These are phyloP conservation scores for Camelus bactrianus DNA, from an alignment of 2,113 vertebrate species.

Conservation along the genomic window DNA sequence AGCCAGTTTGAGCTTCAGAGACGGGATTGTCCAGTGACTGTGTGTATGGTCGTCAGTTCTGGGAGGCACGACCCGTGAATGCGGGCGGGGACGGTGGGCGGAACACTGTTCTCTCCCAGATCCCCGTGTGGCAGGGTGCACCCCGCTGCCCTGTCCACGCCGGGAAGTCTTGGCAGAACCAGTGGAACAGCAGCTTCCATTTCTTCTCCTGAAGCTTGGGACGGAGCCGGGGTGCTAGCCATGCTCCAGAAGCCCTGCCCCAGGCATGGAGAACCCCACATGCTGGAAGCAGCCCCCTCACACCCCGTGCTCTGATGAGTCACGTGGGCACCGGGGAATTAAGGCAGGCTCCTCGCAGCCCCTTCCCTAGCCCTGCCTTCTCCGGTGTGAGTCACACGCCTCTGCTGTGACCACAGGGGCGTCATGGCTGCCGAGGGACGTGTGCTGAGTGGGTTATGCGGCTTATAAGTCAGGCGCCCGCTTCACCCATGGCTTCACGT, in stretches of 20 bases:
- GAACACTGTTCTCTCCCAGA: too few species aligned
- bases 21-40: neutral
- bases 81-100: neutral
- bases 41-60: accelerated
- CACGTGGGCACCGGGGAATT: accelerated
- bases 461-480: neutral
- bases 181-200: neutral
- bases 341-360: neutral
- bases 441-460: accelerated
- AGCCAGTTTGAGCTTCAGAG: neutral
- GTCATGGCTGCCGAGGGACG: accelerated
- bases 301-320: neutral
- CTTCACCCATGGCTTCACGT: accelerated
- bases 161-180: neutral
- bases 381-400: accelerated
- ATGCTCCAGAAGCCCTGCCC: accelerated
- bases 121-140: accelerated
- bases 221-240: neutral
- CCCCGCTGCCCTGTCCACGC: neutral
- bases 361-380: neutral
- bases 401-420: neutral
- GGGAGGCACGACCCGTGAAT: neutral
- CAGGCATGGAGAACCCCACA: neutral
- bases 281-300: neutral
- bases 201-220: neutral